Evolutionary conservation across 2,888 invertebrate genomes (phyloP), one percentile per base, ranked within the genome.

Genomic region (Lacanobia wlatinum): DNA sequence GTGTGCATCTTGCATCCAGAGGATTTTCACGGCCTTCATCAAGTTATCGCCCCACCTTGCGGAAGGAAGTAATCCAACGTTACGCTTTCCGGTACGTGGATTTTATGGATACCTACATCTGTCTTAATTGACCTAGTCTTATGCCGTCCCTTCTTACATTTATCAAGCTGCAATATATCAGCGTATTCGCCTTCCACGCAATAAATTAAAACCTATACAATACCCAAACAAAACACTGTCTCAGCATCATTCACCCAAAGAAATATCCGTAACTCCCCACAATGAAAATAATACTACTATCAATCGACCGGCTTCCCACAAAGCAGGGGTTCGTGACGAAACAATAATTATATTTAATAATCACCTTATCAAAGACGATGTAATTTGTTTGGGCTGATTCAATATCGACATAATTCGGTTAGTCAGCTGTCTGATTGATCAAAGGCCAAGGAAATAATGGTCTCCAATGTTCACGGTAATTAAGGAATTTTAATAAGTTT

Each of bases 301-400:
- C 72, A 70, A 76, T 58, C 60, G 68, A 61, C 67, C 76, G 77
- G 76, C 72, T 65, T 61, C 82, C 77, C 73, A 78, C 72, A 88
- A 89, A 91, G 91, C 89, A 88, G 84, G 85, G 90, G 87, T 85
- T 92, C 94, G 93, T 94, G 92, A 92, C 94, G 95, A 94, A 95
- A 92, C 87, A 90, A 92, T 95, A 95, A 95, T 95, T 93, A 92
- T 89, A 90, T 93, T 92, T 90, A 90, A 92, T 93, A 94, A 94
- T 94, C 92, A 92, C 90, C 90, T 91, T 90, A 92, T 92, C 92
- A 92, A 92, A 93, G 91, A 90, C 89, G 89, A 78, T 82, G 81
- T 89, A 92, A 92, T 93, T 92, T 91, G 92, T 91, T 67, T 91
- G 84, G 89, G 88, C 84, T 89, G 87, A 93, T 94, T 92, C 91